Base-by-base conservation (phyloP, 2,888 invertebrate genomes). In the Cheilosia impressa region DNA sequence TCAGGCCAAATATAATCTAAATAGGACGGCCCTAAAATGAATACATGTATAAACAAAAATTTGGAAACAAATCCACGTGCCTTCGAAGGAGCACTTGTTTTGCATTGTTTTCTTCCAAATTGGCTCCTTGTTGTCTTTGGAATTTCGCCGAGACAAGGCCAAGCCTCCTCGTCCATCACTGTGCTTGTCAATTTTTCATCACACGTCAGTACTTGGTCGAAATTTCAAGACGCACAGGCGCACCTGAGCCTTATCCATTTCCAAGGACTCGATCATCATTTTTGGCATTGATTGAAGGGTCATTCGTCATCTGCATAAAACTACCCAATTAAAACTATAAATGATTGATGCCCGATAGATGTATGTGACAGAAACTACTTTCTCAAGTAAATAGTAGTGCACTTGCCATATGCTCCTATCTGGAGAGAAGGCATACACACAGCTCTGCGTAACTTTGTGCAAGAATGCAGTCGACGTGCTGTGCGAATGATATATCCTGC, bases 391-490 rank as follows among this genome's bases (percentile, higher is more conserved):
- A 2, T 19, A 7, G 7, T 31, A 31, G 9, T 9, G 31, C 53
- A 55, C 19, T 38, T 77, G 60, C 60, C 50, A 63, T 58, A 72
- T 65, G 17, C 53, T n/a, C 45, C 13, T 22, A 52, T 6, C 50
- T 65, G n/a, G 63, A 63, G 41, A 15, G 47, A 41, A 4, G 58
- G 58, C 53, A 45, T 17, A 52, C 45, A 45, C 22, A 52, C 45
- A 71, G 77, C 27, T 77, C 71, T 69, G 31, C 47, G 62, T 81
- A 68, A 57, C 62, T 75, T 69, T 80, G 43, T 69, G 76, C 63
- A 81, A 52, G 69, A 69, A 76, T 63, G 81, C 75, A 52, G 75
- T 55, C 50, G 34, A 50, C 69, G 52, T 34, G 63, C 69, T 52
- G 34, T 43, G 65, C 50, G 9, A 41, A 38, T 27, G 31, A 65